These are phyloP conservation scores for Oreochromis aureus DNA, from an alignment of 2,113 vertebrate genomes.

Conservation along the genomic window DNA sequence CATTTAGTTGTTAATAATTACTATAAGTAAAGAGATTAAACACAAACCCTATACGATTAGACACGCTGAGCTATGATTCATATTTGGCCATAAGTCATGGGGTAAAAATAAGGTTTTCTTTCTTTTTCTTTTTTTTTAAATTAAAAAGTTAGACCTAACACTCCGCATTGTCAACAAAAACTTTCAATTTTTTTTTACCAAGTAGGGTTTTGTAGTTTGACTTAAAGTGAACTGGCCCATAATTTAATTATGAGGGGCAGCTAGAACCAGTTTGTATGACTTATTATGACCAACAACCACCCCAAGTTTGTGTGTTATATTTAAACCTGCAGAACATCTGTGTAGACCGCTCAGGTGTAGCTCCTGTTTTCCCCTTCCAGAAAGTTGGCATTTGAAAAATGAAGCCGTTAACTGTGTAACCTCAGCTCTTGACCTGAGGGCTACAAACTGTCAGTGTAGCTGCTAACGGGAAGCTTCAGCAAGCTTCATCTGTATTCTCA, in stretches of 20 bases:
- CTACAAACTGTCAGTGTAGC: not conserved
- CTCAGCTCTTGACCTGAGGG: not conserved
- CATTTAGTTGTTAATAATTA: not conserved
- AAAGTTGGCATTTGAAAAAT: not conserved
- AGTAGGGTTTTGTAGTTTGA: not conserved
- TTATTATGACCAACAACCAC: not conserved
- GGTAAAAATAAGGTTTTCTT: not conserved
- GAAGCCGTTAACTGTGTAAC: not conserved
- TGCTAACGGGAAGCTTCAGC: not conserved
- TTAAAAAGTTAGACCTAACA: not conserved
- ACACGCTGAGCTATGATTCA: not conserved
- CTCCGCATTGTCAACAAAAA: not conserved
- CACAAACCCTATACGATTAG: not conserved
- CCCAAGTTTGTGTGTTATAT: not conserved
- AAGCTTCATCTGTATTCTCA: not conserved
- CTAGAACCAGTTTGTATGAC: not conserved
- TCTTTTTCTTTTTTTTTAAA: accelerated
- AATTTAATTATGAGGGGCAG: not conserved
- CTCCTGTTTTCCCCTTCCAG: not conserved
- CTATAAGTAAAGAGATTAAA: not conserved
- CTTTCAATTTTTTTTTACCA: not conserved
- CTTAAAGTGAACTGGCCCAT: not conserved
- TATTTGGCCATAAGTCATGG: not conserved
- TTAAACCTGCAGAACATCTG: not conserved
- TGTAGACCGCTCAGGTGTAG: not conserved